A percentile compares a stretch with the other conserved stretches of the same genome.
These are phyloP conservation scores for Dipodomys merriami DNA, from an alignment of 2,113 vertebrate genomes.

Conservation along the genomic window DNA sequence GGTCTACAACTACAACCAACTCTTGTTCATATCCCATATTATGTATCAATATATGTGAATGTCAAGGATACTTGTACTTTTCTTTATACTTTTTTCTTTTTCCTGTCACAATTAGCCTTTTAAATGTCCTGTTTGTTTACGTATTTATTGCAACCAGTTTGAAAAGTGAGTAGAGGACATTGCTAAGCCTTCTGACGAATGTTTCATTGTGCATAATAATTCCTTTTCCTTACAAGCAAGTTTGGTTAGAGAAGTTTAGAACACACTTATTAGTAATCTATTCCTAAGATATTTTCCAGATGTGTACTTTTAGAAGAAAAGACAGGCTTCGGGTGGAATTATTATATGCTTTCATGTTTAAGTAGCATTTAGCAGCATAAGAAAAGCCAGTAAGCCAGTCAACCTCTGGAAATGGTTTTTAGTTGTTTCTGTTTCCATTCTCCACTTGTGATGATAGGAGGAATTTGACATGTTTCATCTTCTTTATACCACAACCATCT, in stretches of 20 bases:
- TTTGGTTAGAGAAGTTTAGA: neutral
- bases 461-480: conserved; percentile 20
- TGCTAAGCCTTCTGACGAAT: conserved; percentile 10
- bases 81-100: neutral
- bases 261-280: neutral
- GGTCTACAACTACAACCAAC: neutral
- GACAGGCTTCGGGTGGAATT: neutral
- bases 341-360: neutral
- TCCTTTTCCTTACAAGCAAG: conserved; percentile 17
- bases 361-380: neutral
- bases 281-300: neutral
- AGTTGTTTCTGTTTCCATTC: neutral
- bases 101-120: conserved; percentile 5
- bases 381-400: neutral
- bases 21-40: neutral
- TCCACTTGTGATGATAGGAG: neutral
- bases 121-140: neutral
- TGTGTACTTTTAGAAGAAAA: conserved; percentile 17
- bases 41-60: neutral
- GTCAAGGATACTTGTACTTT: neutral
- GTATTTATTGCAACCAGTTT: conserved; percentile 50
- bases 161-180: neutral
- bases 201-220: conserved; percentile 33
- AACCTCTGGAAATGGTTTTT: neutral
- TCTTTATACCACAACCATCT: neutral